phyloP scores from a whole-genome alignment of 2,113 vertebrate species.

The Cygnus atratus region DNA sequence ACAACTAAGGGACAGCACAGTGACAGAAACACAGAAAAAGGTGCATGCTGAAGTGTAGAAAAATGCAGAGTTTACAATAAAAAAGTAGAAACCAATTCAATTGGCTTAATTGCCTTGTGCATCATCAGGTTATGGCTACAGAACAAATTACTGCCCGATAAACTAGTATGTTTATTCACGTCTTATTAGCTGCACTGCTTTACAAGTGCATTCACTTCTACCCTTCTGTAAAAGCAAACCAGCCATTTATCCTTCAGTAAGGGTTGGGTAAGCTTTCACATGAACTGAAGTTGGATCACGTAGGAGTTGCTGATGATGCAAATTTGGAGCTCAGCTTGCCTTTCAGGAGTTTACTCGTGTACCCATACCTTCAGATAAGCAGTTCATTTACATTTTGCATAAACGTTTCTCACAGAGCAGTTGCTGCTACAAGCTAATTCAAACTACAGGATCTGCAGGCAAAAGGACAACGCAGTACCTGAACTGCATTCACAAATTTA shows the following conservation, averaged over 20 bases:
- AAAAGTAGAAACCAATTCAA: too few species aligned
- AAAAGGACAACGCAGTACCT: background rate
- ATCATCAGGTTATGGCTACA: slow-evolving; percentile 3
- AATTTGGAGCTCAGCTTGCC: background rate
- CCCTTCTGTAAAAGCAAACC: slow-evolving; percentile 3
- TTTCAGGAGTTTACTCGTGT: background rate
- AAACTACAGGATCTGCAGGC: background rate
- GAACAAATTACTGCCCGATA: slow-evolving; percentile 33
- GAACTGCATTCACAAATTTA: background rate
- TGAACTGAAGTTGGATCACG: background rate
- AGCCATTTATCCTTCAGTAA: background rate
- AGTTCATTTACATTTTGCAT: background rate
- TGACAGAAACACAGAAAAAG: background rate
- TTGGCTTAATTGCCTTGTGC: background rate
- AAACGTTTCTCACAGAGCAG: background rate
- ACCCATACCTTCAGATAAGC: background rate
- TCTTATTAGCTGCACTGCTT: slow-evolving; percentile 16
- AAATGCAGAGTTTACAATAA: too few species aligned
- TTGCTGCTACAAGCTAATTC: background rate
- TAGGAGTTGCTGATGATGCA: background rate
- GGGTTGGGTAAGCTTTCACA: background rate
- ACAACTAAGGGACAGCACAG: background rate
- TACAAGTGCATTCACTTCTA: background rate
- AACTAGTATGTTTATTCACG: slow-evolving; percentile 27
- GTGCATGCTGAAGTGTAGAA: too few species aligned